These are phyloP conservation scores for Neoniphon sammara DNA, from an alignment of 2,797 vertebrate species.

Conservation along the genomic window DNA sequence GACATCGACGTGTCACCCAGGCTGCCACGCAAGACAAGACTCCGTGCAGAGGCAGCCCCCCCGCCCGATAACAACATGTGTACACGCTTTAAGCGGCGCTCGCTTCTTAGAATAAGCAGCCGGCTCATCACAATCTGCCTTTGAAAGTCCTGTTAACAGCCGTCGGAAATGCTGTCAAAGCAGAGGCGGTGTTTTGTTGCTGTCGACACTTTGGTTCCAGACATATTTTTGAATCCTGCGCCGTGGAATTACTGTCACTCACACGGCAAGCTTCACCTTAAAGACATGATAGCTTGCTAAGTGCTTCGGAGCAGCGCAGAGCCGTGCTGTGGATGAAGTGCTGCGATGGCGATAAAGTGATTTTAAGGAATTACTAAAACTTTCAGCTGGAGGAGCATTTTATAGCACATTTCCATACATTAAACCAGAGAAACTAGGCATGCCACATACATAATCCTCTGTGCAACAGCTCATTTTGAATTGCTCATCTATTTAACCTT, in stretches of 20 bases:
- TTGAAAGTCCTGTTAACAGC: slow-evolving; percentile 5
- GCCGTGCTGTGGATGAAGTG: not conserved
- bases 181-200: slow-evolving; percentile 7
- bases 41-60: not conserved
- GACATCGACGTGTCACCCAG: no score
- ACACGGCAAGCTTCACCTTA: not conserved
- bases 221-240: slow-evolving; percentile 5
- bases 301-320: slow-evolving; percentile 4
- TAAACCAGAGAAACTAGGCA: not conserved
- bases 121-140: slow-evolving; percentile 17
- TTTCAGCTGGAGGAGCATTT: not conserved
- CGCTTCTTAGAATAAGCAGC: slow-evolving; percentile 8
- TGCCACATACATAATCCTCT: not conserved
- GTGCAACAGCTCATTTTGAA: no score
- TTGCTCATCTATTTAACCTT: not conserved
- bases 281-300: slow-evolving; percentile 9
- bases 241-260: slow-evolving; percentile 28
- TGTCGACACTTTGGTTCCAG: slow-evolving; percentile 16
- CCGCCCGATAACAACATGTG: not conserved
- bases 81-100: not conserved
- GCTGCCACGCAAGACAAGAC: no score
- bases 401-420: not conserved
- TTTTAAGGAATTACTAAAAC: slow-evolving; percentile 12
- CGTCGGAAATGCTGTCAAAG: slow-evolving; percentile 17
- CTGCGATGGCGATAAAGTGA: slow-evolving; percentile 7